These are phyloP conservation scores for Ciconia boyciana DNA, from an alignment of 2,113 vertebrate genomes.

Conservation along the genomic window DNA sequence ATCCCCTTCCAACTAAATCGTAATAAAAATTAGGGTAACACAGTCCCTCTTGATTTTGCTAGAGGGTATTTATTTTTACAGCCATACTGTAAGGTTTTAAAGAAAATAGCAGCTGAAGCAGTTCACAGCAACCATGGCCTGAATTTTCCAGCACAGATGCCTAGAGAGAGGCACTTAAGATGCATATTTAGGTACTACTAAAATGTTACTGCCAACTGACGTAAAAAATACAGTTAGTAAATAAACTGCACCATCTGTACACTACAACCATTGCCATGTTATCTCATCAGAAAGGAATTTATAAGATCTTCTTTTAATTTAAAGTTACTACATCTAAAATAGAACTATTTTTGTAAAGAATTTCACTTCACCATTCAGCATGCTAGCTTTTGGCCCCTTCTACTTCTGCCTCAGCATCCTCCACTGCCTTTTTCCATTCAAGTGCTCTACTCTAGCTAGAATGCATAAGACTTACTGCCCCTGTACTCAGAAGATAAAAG, in stretches of 20 bases:
- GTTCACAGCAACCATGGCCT: not conserved
- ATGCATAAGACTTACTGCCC: not conserved
- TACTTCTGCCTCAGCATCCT: not conserved
- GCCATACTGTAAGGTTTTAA: not conserved
- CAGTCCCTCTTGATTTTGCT: not conserved
- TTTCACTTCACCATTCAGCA: not conserved
- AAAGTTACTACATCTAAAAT: not conserved
- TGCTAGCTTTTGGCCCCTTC: not conserved
- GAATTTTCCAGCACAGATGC: slow-evolving; percentile 36
- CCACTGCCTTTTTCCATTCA: not conserved
- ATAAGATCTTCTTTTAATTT: slow-evolving; percentile 13
- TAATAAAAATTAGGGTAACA: not conserved
- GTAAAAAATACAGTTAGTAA: slow-evolving; percentile 25
- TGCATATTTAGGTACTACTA: slow-evolving; percentile 29
- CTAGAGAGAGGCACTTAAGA: slow-evolving; percentile 4
- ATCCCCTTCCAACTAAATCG: not conserved
- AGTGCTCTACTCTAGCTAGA: not conserved
- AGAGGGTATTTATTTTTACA: slow-evolving; percentile 1
- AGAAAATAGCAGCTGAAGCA: slow-evolving; percentile 5
- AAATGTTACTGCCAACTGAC: slow-evolving; percentile 16
- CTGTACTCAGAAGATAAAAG: not conserved
- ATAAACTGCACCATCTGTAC: slow-evolving; percentile 44
- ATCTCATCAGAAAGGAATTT: slow-evolving; percentile 33
- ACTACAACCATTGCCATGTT: not conserved
- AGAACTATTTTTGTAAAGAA: not conserved